Base-by-base conservation (phyloP, 2,888 invertebrate genomes). In the Lycia hirtaria region DNA sequence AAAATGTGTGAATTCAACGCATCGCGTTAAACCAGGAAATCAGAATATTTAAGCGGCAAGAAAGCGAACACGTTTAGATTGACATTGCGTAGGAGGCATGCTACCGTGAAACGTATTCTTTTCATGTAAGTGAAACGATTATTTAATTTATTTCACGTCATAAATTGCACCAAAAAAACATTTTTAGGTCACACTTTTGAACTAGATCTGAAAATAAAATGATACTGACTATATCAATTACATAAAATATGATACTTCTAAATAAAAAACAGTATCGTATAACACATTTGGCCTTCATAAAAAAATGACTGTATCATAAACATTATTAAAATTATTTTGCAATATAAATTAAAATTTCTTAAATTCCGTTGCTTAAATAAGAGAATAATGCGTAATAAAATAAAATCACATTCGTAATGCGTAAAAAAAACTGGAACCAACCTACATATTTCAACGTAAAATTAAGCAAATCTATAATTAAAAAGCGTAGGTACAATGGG, bases 1-100 rank as follows among this genome's bases (percentile, higher is more conserved):
- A 38, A 24, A 32, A 40, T 14, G 9, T 24, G 24, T 14, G 9
- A 15, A 48, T 33, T 48, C 9, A 26, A 47, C 10, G 47, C 71
- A 64, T 67, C 60, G 51, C 37, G 37, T 60, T 32, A 35, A 60
- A 60, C 40, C 55, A 71, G 74, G 71, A 75, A 74, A 71, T 45
- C 40, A 35, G 68, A 67, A 69, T 62, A 65, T 68, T 62, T 61
- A 68, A 55, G 59, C 40, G 64, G 65, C 69, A 75, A 73, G 69
- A 63, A 62, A 67, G 69, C 58, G 62, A 63, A 62, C 58, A 62
- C 49, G 35, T 48, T 40, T 65, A 60, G 62, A 64, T 69, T 56
- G 51, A 47, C 51, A 63, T 72, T 69, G 69, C 68, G 56, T 71
- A 28, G 40, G 22, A n/a, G 38, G 61, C 55, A 48, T 38, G 41